Conservation (phyloP, 1,140 invertebrate species). For the Drosophila sp. region DNA sequence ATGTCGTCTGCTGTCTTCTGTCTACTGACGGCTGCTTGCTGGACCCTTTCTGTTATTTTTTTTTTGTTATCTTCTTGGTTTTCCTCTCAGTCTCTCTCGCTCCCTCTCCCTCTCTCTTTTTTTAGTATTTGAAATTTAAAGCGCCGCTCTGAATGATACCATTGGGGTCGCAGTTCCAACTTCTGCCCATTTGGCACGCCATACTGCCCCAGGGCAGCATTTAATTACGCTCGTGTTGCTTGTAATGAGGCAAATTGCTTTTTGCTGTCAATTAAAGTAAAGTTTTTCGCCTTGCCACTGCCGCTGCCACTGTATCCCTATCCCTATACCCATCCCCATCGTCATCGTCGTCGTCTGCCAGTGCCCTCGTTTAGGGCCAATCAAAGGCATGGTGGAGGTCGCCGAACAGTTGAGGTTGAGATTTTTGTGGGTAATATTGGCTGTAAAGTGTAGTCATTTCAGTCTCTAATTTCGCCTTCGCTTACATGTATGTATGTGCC, state of each 20-base stretch:
- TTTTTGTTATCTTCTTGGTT: background rate
- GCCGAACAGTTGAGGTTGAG: conserved; percentile 31
- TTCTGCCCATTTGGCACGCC: conserved; percentile 23
- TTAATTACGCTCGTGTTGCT: conserved; percentile 78
- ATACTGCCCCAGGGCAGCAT: conserved; percentile 57
- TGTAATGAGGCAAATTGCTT: conserved; percentile 79
- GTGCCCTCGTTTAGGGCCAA: conserved; percentile 56
- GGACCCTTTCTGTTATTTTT: conserved; percentile 16
- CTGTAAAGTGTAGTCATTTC: conserved; percentile 57
- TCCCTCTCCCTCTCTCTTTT: conserved; percentile 33
- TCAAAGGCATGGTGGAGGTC: conserved; percentile 52
- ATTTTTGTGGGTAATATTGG: conserved; percentile 58
- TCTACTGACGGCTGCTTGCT: conserved; percentile 22
- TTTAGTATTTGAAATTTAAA: conserved; percentile 45
- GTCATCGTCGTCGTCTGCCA: background rate
- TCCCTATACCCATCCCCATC: conserved; percentile 2
- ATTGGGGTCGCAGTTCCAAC: conserved; percentile 46
- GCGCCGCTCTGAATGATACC: conserved; percentile 43
- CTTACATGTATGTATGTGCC: conserved; percentile 1
- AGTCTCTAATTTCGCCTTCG: conserved; percentile 35
- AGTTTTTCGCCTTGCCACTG: conserved; percentile 62
- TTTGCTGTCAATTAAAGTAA: conserved; percentile 80
- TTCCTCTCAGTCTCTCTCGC: background rate
- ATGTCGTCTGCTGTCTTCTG: conserved; percentile 54
- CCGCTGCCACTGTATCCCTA: background rate